phyloP scores from a whole-genome alignment of 2,113 vertebrate genomes.

The Alces alces region DNA sequence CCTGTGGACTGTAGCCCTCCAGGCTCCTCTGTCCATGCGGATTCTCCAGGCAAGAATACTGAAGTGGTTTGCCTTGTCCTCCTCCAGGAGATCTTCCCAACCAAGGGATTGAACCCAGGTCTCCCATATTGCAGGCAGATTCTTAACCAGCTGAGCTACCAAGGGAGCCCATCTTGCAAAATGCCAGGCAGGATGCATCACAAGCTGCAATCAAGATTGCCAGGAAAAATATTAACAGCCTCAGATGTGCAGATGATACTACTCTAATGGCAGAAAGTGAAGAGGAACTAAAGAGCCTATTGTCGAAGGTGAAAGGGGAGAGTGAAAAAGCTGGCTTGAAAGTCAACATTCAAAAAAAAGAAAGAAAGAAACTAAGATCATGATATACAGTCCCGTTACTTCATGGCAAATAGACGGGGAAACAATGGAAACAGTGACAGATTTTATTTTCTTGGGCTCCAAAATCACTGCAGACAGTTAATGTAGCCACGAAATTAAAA shows the following conservation, averaged over 20 bases:
- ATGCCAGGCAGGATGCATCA: not conserved
- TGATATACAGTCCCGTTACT: not conserved
- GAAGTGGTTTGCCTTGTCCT: not conserved
- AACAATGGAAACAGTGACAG: not conserved
- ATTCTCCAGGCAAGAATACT: not conserved
- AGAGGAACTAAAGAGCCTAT: not conserved
- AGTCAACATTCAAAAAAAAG: not conserved
- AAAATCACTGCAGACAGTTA: not conserved
- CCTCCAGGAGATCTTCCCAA: not conserved
- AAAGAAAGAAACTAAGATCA: not conserved
- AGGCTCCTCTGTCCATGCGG: not conserved
- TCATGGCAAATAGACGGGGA: not conserved
- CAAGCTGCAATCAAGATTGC: not conserved
- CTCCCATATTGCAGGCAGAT: not conserved
- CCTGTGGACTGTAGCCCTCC: not conserved
- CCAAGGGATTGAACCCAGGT: rapidly evolving
- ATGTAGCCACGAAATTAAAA: not conserved
- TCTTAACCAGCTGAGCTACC: not conserved
- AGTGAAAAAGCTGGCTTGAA: not conserved
- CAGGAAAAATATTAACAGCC: not conserved
- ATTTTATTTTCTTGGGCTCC: not conserved
- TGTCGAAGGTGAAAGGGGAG: not conserved
- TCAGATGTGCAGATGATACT: not conserved
- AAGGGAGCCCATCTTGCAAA: not conserved
- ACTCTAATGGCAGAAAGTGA: not conserved